A percentile compares a stretch with the other conserved stretches of the same genome.
These are phyloP conservation scores for Gisinianus flammeolus DNA, from an alignment of 2,888 invertebrate species.

Conservation along the genomic window DNA sequence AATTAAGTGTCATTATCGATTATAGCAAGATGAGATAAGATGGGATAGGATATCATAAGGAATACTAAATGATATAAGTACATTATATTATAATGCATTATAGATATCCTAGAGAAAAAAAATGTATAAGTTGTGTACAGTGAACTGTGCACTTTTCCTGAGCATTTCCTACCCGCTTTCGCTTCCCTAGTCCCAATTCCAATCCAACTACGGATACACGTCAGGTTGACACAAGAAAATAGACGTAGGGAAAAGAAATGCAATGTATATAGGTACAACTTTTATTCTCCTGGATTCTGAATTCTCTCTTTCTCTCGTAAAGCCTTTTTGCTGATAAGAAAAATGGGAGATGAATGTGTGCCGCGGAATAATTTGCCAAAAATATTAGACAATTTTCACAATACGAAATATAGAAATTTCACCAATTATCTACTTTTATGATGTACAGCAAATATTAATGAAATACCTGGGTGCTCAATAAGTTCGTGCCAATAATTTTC, in stretches of 20 bases:
- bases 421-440: too few species aligned
- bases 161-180: not conserved
- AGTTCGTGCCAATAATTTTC: too few species aligned
- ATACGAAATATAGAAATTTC: too few species aligned
- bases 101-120: not conserved
- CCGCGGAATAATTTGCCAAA: too few species aligned
- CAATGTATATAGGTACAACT: not conserved
- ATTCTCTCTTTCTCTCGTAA: not conserved
- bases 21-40: slow-evolving; percentile 60
- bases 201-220: not conserved
- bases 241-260: too few species aligned
- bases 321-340: not conserved
- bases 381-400: too few species aligned
- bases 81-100: too few species aligned
- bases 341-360: too few species aligned
- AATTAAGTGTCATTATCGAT: slow-evolving; percentile 70
- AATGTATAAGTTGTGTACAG: not conserved
- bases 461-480: too few species aligned
- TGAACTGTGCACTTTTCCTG: not conserved
- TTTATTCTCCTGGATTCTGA: not conserved
- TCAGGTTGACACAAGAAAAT: not conserved
- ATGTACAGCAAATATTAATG: too few species aligned
- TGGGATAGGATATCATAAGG: slow-evolving; percentile 21
- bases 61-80: slow-evolving; percentile 12
- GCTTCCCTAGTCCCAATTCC: not conserved